Percentiles rank a stretch among this genome's conserved stretches.
Conservation (phyloP, 1,140 invertebrate genomes). For the Eubasilissa regina region DNA sequence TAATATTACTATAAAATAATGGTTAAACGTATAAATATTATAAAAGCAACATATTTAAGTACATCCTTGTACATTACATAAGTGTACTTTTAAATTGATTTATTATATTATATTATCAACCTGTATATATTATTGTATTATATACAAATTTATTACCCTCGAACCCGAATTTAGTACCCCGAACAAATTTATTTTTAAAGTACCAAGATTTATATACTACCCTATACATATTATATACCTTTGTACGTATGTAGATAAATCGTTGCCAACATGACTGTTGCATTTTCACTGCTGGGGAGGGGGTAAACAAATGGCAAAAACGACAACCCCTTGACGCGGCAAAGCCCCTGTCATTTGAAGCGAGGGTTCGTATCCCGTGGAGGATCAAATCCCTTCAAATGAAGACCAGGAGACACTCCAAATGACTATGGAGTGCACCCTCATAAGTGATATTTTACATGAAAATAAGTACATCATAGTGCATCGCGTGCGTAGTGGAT, state of each 20-base stretch:
- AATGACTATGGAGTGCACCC: slow-evolving; percentile 42
- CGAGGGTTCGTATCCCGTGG: slow-evolving; percentile 44
- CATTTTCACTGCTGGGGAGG: slow-evolving; percentile 38
- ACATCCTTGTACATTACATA: no score
- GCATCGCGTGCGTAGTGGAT: background rate
- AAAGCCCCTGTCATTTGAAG: slow-evolving; percentile 34
- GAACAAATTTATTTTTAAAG: no score
- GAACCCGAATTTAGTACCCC: no score
- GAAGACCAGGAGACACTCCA: slow-evolving; percentile 46
- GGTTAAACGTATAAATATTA: no score
- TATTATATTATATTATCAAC: no score
- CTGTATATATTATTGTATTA: no score
- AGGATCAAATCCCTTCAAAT: slow-evolving; percentile 49
- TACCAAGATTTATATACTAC: no score
- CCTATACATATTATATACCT: no score
- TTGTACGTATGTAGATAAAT: slow-evolving; percentile 18
- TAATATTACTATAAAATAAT: no score
- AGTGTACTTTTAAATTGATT: no score
- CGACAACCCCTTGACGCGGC: slow-evolving; percentile 45
- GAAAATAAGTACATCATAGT: background rate
- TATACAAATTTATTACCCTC: no score
- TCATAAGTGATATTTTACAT: slow-evolving; percentile 22
- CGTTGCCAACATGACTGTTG: slow-evolving; percentile 43
- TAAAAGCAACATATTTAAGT: no score
- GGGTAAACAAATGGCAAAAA: slow-evolving; percentile 48